Evolutionary conservation across 2,797 vertebrate genomes (phyloP).

Genomic region (Tiaroga cobitis): DNA sequence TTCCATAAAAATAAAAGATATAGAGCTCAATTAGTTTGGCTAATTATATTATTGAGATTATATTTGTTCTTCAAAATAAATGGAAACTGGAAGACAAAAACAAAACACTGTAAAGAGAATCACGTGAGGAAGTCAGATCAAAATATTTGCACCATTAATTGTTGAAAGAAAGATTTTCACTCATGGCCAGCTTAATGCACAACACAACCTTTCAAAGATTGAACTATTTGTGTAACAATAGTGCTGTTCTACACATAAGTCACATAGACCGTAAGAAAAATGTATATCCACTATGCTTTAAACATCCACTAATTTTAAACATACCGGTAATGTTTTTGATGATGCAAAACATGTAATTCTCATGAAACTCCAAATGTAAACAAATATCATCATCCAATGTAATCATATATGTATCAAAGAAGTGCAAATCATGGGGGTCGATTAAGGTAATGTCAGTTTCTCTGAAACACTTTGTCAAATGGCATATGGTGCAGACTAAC

Average conservation of each 20-base stretch:
- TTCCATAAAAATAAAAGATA: not conserved
- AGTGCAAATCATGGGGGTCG: conserved; percentile 2
- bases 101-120: not conserved
- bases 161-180: conserved; percentile 1
- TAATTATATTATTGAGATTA: not conserved
- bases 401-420: conserved; percentile 1
- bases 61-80: not conserved
- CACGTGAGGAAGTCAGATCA: not conserved
- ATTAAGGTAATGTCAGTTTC: conserved; percentile 23
- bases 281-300: not conserved
- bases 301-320: not conserved
- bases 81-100: not conserved
- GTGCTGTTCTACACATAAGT: not conserved
- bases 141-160: not conserved
- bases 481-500: conserved; percentile 3
- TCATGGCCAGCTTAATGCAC: conserved; percentile 10
- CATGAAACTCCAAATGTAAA: not conserved
- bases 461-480: conserved; percentile 15
- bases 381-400: not conserved
- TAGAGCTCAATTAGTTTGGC: not conserved
- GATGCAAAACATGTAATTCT: not conserved
- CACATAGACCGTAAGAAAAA: not conserved
- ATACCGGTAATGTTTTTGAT: not conserved
- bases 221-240: not conserved
- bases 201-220: not conserved